Evolutionary conservation across 2,113 vertebrate species (phyloP).

Genomic region (Hippocampus guttulatus): DNA sequence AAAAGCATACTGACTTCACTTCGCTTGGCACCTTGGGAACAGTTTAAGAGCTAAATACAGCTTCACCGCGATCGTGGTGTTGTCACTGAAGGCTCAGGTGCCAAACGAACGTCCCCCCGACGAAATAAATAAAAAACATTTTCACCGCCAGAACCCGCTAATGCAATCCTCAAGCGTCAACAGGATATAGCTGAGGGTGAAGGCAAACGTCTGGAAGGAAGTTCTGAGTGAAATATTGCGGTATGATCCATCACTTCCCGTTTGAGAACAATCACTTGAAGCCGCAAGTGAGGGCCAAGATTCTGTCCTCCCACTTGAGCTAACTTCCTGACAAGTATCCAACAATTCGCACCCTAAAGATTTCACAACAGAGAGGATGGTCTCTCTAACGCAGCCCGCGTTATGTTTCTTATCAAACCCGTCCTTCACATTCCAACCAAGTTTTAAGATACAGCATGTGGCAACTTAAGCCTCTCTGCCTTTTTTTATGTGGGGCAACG

Average conservation of each 20-base stretch:
- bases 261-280: constrained; percentile 52
- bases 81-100: too few species aligned
- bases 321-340: constrained; percentile 46
- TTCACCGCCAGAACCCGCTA: neutral
- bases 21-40: too few species aligned
- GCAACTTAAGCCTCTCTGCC: constrained; percentile 3
- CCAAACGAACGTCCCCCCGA: neutral
- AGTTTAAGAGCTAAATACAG: too few species aligned
- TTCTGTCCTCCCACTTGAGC: constrained; percentile 51
- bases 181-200: constrained; percentile 30
- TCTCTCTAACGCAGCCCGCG: constrained; percentile 7
- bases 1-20: too few species aligned
- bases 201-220: constrained; percentile 37
- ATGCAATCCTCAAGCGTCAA: constrained; percentile 15
- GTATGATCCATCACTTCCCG: constrained; percentile 46
- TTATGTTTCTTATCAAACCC: constrained; percentile 17
- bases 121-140: neutral
- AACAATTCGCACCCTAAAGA: constrained; percentile 29
- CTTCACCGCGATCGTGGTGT: too few species aligned
- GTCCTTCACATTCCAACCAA: neutral
- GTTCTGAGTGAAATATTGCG: constrained; percentile 32
- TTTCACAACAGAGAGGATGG: constrained; percentile 43
- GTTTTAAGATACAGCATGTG: neutral
- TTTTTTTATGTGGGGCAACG: constrained; percentile 14
- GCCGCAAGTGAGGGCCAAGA: constrained; percentile 26